These are phyloP conservation scores for Ochotona princeps DNA, from an alignment of 2,113 vertebrate species.

Conservation along the genomic window DNA sequence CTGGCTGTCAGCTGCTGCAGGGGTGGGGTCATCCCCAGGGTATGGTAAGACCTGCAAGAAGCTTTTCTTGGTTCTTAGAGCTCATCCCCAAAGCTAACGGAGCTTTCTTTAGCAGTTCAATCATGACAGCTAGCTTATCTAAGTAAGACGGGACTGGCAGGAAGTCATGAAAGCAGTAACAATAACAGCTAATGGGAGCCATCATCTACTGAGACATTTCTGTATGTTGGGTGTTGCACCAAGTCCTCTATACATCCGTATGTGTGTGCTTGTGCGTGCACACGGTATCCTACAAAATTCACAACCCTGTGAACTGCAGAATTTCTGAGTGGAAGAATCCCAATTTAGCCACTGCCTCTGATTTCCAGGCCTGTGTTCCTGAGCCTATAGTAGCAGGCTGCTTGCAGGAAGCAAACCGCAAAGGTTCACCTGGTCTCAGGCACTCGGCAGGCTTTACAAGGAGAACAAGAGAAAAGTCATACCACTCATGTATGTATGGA, in stretches of 20 bases:
- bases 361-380: not conserved
- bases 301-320: not conserved
- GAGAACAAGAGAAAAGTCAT: not conserved
- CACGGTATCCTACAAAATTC: not conserved
- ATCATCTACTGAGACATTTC: not conserved
- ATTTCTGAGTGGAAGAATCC: not conserved
- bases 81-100: constrained; percentile 39
- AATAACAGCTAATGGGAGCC: not conserved
- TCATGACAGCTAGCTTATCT: not conserved
- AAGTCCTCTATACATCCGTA: not conserved
- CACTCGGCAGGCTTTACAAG: not conserved
- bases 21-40: not conserved
- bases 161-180: not conserved
- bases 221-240: not conserved
- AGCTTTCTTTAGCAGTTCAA: not conserved
- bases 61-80: not conserved
- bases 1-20: not conserved
- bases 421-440: not conserved
- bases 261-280: too few relatives aligned
- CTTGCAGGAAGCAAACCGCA: not conserved
- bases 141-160: constrained; percentile 5
- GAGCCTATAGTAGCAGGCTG: not conserved
- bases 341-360: not conserved
- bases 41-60: not conserved
- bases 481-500: not conserved